phyloP scores from a whole-genome alignment of 2,113 vertebrate species.

The Bubalus kerabau region DNA sequence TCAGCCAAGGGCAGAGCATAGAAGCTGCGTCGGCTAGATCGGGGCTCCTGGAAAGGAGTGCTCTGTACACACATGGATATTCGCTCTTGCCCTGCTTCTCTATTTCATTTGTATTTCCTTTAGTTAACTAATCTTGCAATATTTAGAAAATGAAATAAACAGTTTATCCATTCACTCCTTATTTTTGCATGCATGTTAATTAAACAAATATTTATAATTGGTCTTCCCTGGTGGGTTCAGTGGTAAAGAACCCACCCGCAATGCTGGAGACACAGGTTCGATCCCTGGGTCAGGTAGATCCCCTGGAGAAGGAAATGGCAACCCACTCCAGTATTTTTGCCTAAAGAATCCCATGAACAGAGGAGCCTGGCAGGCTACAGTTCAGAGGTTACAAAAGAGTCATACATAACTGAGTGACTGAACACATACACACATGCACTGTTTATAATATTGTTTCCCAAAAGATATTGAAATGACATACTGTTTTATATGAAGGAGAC shows the following conservation, averaged over 20 bases:
- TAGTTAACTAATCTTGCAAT: neutral
- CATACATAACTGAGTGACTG: neutral
- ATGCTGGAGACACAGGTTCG: neutral
- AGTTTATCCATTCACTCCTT: neutral
- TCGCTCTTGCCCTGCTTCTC: neutral
- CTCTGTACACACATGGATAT: rapidly evolving
- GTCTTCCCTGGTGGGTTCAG: neutral
- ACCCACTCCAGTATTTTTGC: neutral
- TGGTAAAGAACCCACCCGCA: neutral
- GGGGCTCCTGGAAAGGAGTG: neutral
- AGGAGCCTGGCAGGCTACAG: neutral
- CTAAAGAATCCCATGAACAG: neutral
- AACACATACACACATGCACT: neutral
- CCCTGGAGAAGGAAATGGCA: neutral
- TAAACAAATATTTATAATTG: neutral
- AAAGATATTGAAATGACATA: neutral
- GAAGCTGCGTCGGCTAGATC: rapidly evolving
- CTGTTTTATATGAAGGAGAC: neutral
- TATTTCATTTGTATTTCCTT: neutral
- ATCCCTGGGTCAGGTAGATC: neutral
- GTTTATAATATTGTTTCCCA: neutral
- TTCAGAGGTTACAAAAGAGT: neutral
- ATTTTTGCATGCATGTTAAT: neutral
- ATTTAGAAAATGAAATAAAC: neutral
- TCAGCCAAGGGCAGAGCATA: neutral